A percentile compares a stretch with the other conserved stretches of the same genome.
phyloP scores from a whole-genome alignment of 2,113 vertebrate species.

The Campylomormyrus numenius region DNA sequence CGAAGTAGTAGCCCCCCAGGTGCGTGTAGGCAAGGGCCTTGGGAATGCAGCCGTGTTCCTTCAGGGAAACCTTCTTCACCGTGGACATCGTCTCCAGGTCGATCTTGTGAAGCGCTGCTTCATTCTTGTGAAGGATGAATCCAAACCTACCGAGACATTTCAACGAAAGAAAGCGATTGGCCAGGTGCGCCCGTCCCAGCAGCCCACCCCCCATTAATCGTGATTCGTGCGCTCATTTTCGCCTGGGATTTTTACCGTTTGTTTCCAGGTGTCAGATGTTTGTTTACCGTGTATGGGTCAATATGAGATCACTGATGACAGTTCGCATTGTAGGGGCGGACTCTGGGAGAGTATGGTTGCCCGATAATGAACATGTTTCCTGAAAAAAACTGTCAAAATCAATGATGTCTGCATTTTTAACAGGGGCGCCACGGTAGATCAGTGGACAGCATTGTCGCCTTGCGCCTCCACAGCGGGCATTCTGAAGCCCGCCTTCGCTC shows the following conservation, averaged over 20 bases:
- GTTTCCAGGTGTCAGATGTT: not conserved
- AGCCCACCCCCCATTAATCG: not conserved
- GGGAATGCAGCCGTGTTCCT: conserved; percentile 77
- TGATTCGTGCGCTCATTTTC: not conserved
- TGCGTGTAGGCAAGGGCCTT: conserved; percentile 80
- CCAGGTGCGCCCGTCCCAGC: not conserved
- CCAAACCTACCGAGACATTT: conserved; percentile 72
- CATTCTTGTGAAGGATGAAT: conserved; percentile 84
- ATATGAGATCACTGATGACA: not conserved
- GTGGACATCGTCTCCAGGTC: conserved; percentile 86
- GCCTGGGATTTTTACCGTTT: not conserved
- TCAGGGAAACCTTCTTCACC: conserved; percentile 81
- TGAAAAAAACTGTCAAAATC: not conserved
- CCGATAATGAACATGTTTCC: not conserved
- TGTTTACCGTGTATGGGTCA: not conserved
- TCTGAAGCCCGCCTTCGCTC: not conserved
- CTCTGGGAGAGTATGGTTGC: not conserved
- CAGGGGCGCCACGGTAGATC: not conserved
- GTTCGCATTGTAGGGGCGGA: not conserved
- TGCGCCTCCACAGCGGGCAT: not conserved
- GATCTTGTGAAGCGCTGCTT: conserved; percentile 83
- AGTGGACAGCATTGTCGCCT: not conserved
- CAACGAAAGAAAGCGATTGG: not conserved
- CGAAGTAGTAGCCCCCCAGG: conserved; percentile 82
- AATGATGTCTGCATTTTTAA: not conserved